These are phyloP conservation scores for Nothoprocta pentlandii DNA, from an alignment of 2,113 vertebrate genomes.

Conservation along the genomic window DNA sequence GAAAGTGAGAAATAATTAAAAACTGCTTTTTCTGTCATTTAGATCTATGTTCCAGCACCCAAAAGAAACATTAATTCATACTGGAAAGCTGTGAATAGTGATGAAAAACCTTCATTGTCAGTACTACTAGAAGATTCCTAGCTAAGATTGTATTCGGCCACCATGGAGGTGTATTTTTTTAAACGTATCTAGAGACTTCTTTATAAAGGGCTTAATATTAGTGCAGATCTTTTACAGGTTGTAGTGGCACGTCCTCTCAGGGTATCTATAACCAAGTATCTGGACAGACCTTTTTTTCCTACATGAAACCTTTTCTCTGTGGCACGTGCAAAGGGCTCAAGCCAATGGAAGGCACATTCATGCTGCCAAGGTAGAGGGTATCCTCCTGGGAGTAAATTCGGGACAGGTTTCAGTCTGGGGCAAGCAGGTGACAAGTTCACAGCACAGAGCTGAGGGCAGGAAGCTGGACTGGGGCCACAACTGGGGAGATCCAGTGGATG, in stretches of 20 bases:
- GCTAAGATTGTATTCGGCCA: not conserved
- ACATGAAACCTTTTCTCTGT: not conserved
- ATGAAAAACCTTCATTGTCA: not conserved
- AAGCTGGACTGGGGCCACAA: not conserved
- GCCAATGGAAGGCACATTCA: not conserved
- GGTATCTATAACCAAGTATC: not conserved
- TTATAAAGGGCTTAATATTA: not conserved
- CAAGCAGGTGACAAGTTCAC: not conserved
- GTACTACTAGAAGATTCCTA: not conserved
- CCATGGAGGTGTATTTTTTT: not conserved
- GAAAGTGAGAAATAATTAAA: not conserved
- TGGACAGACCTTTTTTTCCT: not conserved
- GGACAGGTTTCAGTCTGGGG: not conserved
- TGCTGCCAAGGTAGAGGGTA: not conserved
- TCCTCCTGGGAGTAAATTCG: not conserved
- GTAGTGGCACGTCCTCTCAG: not conserved
- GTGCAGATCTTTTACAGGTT: not conserved
- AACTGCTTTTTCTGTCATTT: not conserved
- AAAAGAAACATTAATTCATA: not conserved
- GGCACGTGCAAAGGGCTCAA: not conserved
- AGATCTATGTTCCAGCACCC: not conserved
- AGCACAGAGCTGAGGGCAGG: not conserved
- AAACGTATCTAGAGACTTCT: not conserved
- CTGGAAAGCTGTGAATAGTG: not conserved
- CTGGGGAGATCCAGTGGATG: not conserved